phyloP scores from a whole-genome alignment of 35 echinoderm and acorn worm species.

The Apostichopus japonicus region DNA sequence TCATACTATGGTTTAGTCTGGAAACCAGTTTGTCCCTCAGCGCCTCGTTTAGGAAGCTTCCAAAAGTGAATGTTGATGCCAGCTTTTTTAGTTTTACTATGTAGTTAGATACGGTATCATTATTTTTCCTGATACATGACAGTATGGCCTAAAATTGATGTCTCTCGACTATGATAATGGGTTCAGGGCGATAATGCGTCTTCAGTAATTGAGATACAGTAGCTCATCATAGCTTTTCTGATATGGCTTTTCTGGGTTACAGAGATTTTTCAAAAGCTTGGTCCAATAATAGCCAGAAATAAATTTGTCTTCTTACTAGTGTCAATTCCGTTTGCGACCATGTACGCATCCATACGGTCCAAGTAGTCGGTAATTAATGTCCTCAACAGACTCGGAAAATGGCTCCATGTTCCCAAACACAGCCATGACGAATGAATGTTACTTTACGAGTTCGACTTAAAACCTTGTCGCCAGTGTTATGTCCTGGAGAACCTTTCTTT shows the following conservation, averaged over 20 bases:
- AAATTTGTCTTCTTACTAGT: slow-evolving; percentile 11
- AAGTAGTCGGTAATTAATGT: slow-evolving; percentile 17
- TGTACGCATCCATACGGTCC: slow-evolving; percentile 28
- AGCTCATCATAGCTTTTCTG: too few species aligned
- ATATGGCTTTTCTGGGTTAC: too few species aligned
- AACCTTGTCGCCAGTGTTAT: slow-evolving; percentile 39
- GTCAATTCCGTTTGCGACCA: slow-evolving; percentile 9
- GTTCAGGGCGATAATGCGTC: too few species aligned
- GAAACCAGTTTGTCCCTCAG: slow-evolving; percentile 38
- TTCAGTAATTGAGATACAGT: too few species aligned
- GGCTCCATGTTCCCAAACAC: slow-evolving; percentile 36
- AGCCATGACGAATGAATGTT: slow-evolving; percentile 30
- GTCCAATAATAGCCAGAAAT: too few species aligned
- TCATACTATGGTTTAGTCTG: slow-evolving; percentile 21
- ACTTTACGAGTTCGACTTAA: not conserved
- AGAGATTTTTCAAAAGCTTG: too few species aligned
- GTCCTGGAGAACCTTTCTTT: not conserved
- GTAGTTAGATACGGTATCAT: slow-evolving; percentile 37
- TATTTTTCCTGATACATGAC: slow-evolving; percentile 26
- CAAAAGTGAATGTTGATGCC: slow-evolving; percentile 33
- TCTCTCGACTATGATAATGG: too few species aligned
- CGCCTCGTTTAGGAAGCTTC: slow-evolving; percentile 7
- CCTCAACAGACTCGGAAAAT: slow-evolving; percentile 33
- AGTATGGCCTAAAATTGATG: slow-evolving; percentile 15
- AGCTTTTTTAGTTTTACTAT: slow-evolving; percentile 19